Evolutionary conservation across 1,140 invertebrate species (phyloP).

Genomic region (Hirudo medicinalis): DNA sequence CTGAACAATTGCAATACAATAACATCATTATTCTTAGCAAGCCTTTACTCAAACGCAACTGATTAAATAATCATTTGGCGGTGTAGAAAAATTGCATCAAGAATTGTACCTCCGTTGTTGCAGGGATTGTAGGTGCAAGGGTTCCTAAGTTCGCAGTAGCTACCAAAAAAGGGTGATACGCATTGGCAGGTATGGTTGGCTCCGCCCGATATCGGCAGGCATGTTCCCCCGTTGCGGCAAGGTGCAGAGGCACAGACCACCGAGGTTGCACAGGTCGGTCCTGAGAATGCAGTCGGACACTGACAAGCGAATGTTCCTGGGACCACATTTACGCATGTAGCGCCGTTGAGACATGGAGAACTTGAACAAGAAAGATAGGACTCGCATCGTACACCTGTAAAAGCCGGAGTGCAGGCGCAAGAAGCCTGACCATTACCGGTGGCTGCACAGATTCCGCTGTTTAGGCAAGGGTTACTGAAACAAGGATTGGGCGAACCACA

Average conservation of each 20-base stretch:
- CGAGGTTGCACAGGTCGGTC: constrained; percentile 23
- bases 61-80: no score
- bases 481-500: constrained; percentile 17
- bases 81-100: no score
- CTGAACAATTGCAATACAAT: neutral
- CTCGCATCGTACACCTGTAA: constrained; percentile 27
- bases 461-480: constrained; percentile 20
- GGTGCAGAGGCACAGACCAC: constrained; percentile 42
- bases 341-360: constrained; percentile 28
- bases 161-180: constrained; percentile 12
- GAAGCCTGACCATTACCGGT: constrained; percentile 54
- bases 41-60: no score
- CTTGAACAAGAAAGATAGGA: constrained; percentile 23
- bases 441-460: constrained; percentile 44
- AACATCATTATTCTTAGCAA: no score
- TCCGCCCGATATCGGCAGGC: constrained; percentile 34
- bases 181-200: constrained; percentile 17
- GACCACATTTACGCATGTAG: constrained; percentile 19
- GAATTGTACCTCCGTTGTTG: constrained; percentile 24
- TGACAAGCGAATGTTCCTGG: constrained; percentile 21
- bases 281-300: constrained; percentile 22
- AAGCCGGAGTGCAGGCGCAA: constrained; percentile 28
- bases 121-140: constrained; percentile 29
- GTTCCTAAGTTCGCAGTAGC: constrained; percentile 17
- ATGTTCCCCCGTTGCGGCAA: constrained; percentile 80